phyloP scores from a whole-genome alignment of 2,113 vertebrate genomes.

The Alligator mississippiensis region DNA sequence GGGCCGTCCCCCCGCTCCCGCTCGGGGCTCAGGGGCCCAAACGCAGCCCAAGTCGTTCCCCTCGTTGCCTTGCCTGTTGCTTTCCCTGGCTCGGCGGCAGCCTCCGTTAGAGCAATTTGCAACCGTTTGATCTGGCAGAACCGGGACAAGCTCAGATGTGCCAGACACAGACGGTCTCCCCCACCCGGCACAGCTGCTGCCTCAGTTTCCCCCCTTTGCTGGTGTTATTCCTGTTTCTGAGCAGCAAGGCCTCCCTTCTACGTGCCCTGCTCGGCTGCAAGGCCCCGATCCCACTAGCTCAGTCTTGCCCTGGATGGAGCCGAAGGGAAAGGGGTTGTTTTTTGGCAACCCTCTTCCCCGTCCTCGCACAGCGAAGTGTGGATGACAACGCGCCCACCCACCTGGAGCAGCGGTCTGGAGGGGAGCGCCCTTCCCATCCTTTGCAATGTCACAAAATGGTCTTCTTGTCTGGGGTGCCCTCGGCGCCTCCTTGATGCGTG shows the following conservation, averaged over 20 bases:
- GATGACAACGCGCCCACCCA: background rate
- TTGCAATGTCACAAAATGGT: rapidly evolving
- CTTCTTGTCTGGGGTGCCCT: rapidly evolving
- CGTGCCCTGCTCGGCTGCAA: background rate
- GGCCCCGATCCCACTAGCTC: background rate
- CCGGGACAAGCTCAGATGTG: background rate
- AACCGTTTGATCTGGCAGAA: background rate
- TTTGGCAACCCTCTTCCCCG: background rate
- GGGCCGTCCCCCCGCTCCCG: background rate
- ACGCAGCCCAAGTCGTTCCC: background rate
- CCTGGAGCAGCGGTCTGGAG: background rate
- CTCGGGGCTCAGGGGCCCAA: background rate
- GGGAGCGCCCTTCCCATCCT: rapidly evolving
- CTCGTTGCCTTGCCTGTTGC: constrained; percentile 13
- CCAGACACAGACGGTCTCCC: background rate
- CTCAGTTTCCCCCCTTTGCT: background rate
- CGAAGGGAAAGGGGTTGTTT: background rate
- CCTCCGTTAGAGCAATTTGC: background rate
- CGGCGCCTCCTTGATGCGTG: no score
- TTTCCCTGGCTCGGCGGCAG: background rate
- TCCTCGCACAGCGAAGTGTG: rapidly evolving
- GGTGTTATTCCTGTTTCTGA: background rate
- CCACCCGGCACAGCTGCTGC: background rate
- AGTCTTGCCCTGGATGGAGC: background rate
- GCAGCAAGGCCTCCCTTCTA: no score